Conservation (phyloP, 2,113 vertebrate genomes). For the Pyxicephalus adspersus region DNA sequence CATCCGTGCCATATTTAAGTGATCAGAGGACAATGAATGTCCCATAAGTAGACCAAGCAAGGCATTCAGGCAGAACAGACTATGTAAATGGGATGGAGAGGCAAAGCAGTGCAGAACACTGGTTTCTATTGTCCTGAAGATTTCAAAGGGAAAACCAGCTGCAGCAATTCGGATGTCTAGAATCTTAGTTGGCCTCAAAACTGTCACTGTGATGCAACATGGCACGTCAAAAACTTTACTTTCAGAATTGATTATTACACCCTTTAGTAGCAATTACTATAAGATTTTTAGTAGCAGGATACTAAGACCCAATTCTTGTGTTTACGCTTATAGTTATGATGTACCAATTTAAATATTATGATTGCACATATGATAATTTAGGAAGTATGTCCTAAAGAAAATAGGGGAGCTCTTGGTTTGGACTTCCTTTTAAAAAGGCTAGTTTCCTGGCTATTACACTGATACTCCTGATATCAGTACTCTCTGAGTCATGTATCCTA, state of each 20-base stretch:
- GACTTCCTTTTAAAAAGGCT: no score
- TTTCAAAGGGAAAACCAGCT: constrained; percentile 81
- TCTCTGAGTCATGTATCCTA: no score
- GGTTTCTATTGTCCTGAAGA: constrained; percentile 56
- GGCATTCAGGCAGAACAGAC: constrained; percentile 85
- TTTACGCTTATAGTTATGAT: not conserved
- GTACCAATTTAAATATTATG: not conserved
- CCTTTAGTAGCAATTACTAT: constrained; percentile 60
- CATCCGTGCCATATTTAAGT: constrained; percentile 77
- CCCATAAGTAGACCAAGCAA: constrained; percentile 72
- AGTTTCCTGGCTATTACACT: no score
- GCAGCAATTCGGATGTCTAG: constrained; percentile 69
- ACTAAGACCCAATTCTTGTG: constrained; percentile 52
- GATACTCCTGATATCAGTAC: no score
- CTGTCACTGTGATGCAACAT: constrained; percentile 72
- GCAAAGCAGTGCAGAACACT: constrained; percentile 74
- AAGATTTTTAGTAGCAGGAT: constrained; percentile 58
- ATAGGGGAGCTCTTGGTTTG: no score
- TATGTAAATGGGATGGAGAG: constrained; percentile 81
- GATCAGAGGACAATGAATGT: constrained; percentile 80
- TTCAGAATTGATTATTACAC: constrained; percentile 65
- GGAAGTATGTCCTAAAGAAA: no score
- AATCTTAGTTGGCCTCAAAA: constrained; percentile 70
- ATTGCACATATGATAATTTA: no score
- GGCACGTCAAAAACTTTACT: constrained; percentile 67